Percentiles rank a stretch among this genome's conserved stretches.
Evolutionary conservation across 2,113 vertebrate genomes (phyloP).

Genomic region (Polypterus bichir): DNA sequence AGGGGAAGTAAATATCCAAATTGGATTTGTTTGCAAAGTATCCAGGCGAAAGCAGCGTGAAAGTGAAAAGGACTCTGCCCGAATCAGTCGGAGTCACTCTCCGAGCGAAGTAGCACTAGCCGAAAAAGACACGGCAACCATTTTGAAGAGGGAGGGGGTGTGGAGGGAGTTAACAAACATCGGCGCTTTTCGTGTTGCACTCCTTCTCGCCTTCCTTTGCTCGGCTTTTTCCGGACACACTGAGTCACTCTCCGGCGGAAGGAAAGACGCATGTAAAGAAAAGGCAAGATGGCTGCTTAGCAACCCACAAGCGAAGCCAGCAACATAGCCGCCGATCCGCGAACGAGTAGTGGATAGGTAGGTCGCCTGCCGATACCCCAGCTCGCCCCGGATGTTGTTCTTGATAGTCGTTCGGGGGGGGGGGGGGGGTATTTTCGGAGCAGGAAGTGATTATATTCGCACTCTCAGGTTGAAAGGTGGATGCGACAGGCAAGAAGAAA

Average conservation of each 20-base stretch:
- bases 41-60: conserved; percentile 19
- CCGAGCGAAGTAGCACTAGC: conserved; percentile 46
- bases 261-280: background rate
- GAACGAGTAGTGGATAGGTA: too few relatives aligned
- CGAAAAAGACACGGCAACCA: conserved; percentile 53
- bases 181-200: conserved; percentile 38
- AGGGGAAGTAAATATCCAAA: conserved; percentile 18
- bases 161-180: conserved; percentile 28
- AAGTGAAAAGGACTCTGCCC: conserved; percentile 32
- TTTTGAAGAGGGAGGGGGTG: conserved; percentile 44
- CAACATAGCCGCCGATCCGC: too few relatives aligned
- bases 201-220: conserved; percentile 5
- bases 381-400: too few relatives aligned
- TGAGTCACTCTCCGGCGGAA: conserved; percentile 6
- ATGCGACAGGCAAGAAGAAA: too few relatives aligned
- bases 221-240: conserved; percentile 32
- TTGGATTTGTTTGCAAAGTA: conserved; percentile 28
- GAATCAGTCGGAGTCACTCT: conserved; percentile 39
- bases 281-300: conserved; percentile 4
- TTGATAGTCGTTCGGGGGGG: too few relatives aligned
- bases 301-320: background rate
- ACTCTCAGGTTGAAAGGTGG: too few relatives aligned
- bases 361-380: too few relatives aligned
- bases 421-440: too few relatives aligned
- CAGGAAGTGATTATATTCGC: too few relatives aligned